Percentiles rank a stretch among this genome's conserved stretches.
Conservation (phyloP, 2,888 invertebrate species). For the Philereme transversata region DNA sequence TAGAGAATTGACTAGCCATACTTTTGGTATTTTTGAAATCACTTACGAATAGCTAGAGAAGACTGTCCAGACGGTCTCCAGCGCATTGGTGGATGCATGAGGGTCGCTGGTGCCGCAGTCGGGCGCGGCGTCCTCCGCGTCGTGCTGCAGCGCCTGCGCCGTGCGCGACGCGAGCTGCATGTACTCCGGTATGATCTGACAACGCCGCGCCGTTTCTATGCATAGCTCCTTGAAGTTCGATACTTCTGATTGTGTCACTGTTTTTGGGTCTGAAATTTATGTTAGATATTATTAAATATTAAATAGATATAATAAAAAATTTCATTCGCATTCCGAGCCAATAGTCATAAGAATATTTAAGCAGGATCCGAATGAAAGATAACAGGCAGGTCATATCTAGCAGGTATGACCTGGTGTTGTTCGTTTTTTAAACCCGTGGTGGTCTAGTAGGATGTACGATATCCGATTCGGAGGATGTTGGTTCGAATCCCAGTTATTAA, state of each 20-base stretch:
- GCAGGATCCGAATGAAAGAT: no score
- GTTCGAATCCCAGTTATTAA: no score
- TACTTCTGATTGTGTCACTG: slow-evolving; percentile 63
- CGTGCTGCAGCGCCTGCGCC: slow-evolving; percentile 54
- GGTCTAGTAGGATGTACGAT: no score
- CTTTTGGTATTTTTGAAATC: background rate
- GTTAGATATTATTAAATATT: background rate
- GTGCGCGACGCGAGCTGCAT: slow-evolving; percentile 73
- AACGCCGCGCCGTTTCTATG: slow-evolving; percentile 66
- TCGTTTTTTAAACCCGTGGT: no score
- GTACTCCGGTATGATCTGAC: slow-evolving; percentile 77
- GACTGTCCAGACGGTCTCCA: slow-evolving; percentile 71
- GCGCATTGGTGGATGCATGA: slow-evolving; percentile 61
- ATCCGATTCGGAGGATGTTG: no score
- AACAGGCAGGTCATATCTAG: no score
- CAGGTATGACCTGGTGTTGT: no score
- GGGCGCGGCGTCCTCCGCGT: slow-evolving; percentile 10
- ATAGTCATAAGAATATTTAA: no score
- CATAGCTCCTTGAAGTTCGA: slow-evolving; percentile 69
- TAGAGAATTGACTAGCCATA: no score
- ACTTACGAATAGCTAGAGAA: slow-evolving; percentile 74
- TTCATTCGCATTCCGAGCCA: no score
- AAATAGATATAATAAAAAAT: no score
- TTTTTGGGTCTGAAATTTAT: slow-evolving; percentile 53
- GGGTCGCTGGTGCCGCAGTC: slow-evolving; percentile 37